Conservation (phyloP, 2,888 invertebrate genomes). For the Tetheella fluctuosa region DNA sequence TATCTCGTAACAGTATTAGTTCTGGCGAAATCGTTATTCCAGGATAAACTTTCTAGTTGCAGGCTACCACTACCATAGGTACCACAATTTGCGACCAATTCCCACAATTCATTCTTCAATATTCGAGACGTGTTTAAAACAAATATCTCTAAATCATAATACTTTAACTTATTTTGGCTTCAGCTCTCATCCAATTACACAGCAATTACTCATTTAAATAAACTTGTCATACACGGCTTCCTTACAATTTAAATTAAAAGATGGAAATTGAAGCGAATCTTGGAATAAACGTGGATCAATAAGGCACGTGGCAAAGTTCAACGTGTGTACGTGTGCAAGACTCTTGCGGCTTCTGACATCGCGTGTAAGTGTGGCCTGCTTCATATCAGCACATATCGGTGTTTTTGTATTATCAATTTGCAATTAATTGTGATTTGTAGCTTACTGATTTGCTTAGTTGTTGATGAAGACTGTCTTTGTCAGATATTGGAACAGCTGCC, state of each 20-base stretch:
- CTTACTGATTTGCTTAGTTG: not conserved
- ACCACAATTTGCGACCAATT: no score
- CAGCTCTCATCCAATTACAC: not conserved
- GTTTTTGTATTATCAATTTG: not conserved
- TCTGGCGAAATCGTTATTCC: no score
- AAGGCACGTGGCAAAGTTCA: slow-evolving; percentile 1
- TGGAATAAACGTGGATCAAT: not conserved
- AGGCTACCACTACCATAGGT: no score
- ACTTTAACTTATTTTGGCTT: not conserved
- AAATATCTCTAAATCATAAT: not conserved
- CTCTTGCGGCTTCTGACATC: not conserved
- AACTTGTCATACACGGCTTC: not conserved
- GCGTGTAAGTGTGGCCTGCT: not conserved
- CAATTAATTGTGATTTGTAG: not conserved
- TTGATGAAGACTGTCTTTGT: not conserved
- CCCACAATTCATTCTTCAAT: no score
- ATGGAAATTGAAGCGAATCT: not conserved
- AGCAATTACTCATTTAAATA: not conserved
- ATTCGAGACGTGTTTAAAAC: not conserved
- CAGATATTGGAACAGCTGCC: not conserved
- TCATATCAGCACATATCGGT: not conserved
- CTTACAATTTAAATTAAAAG: not conserved
- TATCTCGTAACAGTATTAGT: no score
- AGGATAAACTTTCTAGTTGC: no score
- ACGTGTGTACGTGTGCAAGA: not conserved